Evolutionary conservation across 1,140 invertebrate genomes (phyloP), one percentile per base, ranked within the genome.

Genomic region (Musca vetustissima): DNA sequence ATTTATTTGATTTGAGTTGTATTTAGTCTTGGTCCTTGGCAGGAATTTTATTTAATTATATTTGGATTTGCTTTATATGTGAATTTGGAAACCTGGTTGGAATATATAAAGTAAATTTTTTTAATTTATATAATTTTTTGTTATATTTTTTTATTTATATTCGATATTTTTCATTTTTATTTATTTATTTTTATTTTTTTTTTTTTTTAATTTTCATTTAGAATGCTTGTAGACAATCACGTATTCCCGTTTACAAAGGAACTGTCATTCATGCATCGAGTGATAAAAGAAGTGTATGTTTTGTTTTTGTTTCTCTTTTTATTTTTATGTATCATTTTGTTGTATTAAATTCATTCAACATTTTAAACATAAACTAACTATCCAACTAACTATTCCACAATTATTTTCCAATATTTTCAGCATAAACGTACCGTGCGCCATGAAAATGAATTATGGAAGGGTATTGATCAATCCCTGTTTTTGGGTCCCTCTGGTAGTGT

Each of bases 391-490:
- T n/a, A n/a, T n/a, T 4, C 28, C 28, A 28, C 19, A 25, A 17
- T 24, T 28, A 36, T 59, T 57, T 57, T 48, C 1, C 17, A 11
- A 15, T 28, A 53, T 52, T 2, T 55, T 21, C 48, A 83, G 81
- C 48, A 66, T 57, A 76, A 79, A n/a, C 76, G 77, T 66, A 64
- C 71, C 55, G 76, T 73, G 64, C 77, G 76, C 2, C 75, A 83
- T 71, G 81, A 81, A 36, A 73, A 82, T 69, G 81, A 83, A 61
- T 61, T 82, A 0, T 81, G 81, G 78, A 82, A 83, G 70, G 79
- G 78, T 43, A 79, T 82, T 22, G 76, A 81, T 71, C 78, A 82
- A 59, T 77, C 80, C 1, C 57, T 82, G 0, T 82, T 80, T 53
- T 68, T 82, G 55, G 81, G 79, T 1, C 79, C 76, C 17, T 81